phyloP scores from a whole-genome alignment of 2,113 vertebrate genomes.

The Heteronetta atricapilla region DNA sequence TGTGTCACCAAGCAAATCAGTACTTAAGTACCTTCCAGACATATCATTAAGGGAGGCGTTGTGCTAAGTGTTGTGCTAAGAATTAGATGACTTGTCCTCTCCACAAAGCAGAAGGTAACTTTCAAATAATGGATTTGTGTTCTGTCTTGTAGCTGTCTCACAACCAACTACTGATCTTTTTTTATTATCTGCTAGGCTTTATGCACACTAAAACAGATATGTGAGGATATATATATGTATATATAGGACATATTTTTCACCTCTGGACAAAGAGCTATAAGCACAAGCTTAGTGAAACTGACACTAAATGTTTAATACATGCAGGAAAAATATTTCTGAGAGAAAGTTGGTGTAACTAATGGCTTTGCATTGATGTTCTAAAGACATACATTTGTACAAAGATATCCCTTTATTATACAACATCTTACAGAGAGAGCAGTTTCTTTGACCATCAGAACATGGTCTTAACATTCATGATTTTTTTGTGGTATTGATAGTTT shows the following conservation, averaged over 20 bases:
- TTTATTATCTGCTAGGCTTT: not conserved
- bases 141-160: not conserved
- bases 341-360: not conserved
- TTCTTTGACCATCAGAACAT: not conserved
- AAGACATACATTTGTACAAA: not conserved
- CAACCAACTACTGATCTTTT: not conserved
- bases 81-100: not conserved
- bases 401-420: not conserved
- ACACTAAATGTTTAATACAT: not conserved
- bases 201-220: not conserved
- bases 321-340: not conserved
- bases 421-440: not conserved
- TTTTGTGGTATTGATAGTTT: not conserved
- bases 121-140: not conserved
- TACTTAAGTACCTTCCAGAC: not conserved
- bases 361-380: not conserved
- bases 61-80: not conserved
- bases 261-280: not conserved
- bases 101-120: not conserved
- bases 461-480: not conserved
- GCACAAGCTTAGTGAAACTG: not conserved
- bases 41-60: not conserved
- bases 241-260: not conserved
- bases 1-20: fast-evolving
- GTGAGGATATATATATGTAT: not conserved